Conservation (phyloP, 2,113 vertebrate species). For the Manacus vitellinus region DNA sequence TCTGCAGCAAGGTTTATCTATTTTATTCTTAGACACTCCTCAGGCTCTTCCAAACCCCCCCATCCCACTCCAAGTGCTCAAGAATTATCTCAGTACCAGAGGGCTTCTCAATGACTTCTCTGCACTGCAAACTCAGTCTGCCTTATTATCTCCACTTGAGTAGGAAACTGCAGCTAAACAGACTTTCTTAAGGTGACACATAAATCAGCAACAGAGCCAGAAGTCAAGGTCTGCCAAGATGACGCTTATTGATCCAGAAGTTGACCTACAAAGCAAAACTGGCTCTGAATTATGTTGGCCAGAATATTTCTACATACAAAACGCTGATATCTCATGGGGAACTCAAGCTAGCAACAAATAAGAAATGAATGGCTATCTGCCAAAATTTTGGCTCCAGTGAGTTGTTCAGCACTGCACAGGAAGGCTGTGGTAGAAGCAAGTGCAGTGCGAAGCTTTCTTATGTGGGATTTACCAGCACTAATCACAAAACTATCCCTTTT, state of each 20-base stretch:
- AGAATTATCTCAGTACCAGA: conserved; percentile 8
- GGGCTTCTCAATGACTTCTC: not conserved
- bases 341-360: not conserved
- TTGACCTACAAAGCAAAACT: not conserved
- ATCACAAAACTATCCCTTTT: not conserved
- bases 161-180: conserved; percentile 23
- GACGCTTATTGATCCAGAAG: not conserved
- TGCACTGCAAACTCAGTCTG: not conserved
- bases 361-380: not conserved
- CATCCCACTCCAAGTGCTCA: not conserved
- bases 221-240: conserved; percentile 18
- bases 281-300: not conserved
- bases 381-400: not conserved
- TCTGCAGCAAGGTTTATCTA: not conserved
- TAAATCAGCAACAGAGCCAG: not conserved
- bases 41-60: not conserved
- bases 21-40: not conserved
- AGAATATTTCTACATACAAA: not conserved
- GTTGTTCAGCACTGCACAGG: not conserved
- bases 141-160: conserved; percentile 36
- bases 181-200: conserved; percentile 36
- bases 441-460: not conserved
- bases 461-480: not conserved
- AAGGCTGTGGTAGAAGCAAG: not conserved
- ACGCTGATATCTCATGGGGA: not conserved